Percentiles rank a stretch among this genome's conserved stretches.
These are phyloP conservation scores for Mionectes macconnelli DNA, from an alignment of 2,113 vertebrate genomes.

Conservation along the genomic window DNA sequence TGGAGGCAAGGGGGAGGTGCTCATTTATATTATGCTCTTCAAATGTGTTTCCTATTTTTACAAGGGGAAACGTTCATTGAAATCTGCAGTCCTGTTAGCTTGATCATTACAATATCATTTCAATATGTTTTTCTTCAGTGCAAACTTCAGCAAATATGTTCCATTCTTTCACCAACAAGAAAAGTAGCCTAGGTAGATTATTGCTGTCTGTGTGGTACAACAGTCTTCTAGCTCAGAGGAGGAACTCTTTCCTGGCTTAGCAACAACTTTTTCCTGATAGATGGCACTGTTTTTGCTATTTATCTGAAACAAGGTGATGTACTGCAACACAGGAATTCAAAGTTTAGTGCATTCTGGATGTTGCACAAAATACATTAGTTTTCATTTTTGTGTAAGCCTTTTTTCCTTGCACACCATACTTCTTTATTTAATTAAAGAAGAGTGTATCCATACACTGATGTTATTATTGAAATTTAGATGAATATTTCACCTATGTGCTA, in stretches of 20 bases:
- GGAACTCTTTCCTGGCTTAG: background rate
- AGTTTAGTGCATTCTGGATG: background rate
- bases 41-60: conserved; percentile 6
- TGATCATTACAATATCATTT: background rate
- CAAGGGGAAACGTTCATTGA: background rate
- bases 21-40: background rate
- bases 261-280: background rate
- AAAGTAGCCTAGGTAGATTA: background rate
- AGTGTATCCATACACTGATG: background rate
- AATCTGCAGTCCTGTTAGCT: background rate
- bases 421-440: background rate
- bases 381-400: background rate
- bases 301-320: background rate
- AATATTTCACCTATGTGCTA: background rate
- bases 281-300: background rate
- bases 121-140: background rate
- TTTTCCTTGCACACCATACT: background rate
- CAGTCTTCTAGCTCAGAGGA: background rate
- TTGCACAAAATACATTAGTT: background rate
- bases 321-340: background rate
- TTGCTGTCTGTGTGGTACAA: background rate
- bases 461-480: background rate
- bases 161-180: background rate
- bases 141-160: background rate
- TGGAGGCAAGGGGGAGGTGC: background rate